Conservation (phyloP, 2,113 vertebrate species). For the Petromus typicus region DNA sequence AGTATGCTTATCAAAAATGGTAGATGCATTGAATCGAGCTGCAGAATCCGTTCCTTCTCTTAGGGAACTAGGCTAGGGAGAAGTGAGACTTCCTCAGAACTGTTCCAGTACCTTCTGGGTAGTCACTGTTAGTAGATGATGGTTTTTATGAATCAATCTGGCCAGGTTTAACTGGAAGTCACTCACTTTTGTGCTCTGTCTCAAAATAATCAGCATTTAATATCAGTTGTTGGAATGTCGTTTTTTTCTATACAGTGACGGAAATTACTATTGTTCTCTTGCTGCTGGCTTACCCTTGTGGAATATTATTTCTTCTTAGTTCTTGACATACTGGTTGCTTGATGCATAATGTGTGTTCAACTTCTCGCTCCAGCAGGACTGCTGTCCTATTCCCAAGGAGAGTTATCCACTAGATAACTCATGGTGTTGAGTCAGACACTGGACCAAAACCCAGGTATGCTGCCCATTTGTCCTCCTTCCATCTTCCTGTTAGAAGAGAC, state of each 20-base stretch:
- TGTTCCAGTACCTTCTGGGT: background rate
- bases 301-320: constrained; percentile 67
- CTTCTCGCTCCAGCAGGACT: constrained; percentile 10
- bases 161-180: constrained; percentile 31
- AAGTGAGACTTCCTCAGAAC: background rate
- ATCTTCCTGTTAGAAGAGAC: background rate
- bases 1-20: background rate
- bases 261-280: constrained; percentile 71
- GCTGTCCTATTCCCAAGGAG: background rate
- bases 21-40: background rate
- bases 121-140: background rate
- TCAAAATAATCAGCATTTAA: constrained; percentile 14
- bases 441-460: background rate
- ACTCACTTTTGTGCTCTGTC: background rate
- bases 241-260: constrained; percentile 4
- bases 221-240: constrained; percentile 49
- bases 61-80: background rate
- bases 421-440: background rate
- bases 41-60: background rate
- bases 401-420: background rate
- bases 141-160: constrained; percentile 42
- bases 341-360: constrained; percentile 20
- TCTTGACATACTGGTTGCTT: constrained; percentile 48
- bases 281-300: constrained; percentile 46
- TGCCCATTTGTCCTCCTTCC: background rate